Conservation (phyloP, 2,888 invertebrate species). For the Neoascia interrupta region DNA sequence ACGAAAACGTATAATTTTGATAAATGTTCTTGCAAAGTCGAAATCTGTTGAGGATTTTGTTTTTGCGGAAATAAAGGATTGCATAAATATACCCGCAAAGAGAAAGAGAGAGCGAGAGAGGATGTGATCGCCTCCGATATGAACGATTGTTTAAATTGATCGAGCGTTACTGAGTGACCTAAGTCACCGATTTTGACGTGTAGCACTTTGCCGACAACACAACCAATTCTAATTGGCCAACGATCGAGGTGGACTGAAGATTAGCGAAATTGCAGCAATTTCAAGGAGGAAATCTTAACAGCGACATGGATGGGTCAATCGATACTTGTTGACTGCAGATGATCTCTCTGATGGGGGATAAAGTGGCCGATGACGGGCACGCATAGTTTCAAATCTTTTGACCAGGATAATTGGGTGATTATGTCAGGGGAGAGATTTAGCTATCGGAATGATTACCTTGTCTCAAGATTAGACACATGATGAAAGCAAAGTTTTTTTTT, state of each 20-base stretch:
- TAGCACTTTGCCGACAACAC: background rate
- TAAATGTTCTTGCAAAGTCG: constrained; percentile 47
- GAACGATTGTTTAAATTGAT: constrained; percentile 64
- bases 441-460: no score
- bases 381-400: no score
- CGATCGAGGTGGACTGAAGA: constrained; percentile 57
- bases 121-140: constrained; percentile 20
- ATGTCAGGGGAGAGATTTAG: no score
- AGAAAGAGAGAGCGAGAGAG: constrained; percentile 17
- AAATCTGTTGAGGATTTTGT: constrained; percentile 19
- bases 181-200: constrained; percentile 25
- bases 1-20: constrained; percentile 63
- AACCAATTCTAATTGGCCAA: constrained; percentile 54
- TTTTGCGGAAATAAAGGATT: constrained; percentile 60
- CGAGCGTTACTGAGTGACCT: constrained; percentile 59
- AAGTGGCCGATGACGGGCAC: no score
- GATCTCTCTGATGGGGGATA: no score
- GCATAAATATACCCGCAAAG: no score
- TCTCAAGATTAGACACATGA: no score
- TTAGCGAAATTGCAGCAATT: constrained; percentile 65
- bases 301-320: constrained; percentile 54
- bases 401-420: no score
- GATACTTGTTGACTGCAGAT: constrained; percentile 60
- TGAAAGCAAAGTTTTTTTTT: no score
- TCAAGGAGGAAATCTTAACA: constrained; percentile 39